Evolutionary conservation across 2,797 vertebrate species (phyloP).

Genomic region (Scleropages formosus): DNA sequence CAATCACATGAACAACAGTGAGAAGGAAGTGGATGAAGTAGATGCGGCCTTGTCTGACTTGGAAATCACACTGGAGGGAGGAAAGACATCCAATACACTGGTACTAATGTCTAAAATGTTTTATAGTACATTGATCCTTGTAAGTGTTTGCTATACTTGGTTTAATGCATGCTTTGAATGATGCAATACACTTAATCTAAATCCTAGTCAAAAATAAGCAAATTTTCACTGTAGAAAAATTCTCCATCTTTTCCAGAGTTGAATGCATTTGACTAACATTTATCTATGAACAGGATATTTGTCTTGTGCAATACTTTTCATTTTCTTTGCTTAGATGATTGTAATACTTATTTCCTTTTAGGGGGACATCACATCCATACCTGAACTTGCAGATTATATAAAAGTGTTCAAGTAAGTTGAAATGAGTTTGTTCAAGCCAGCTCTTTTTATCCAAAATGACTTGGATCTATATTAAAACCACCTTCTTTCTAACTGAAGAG

Average conservation of each 20-base stretch:
- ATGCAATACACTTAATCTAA: too few species aligned
- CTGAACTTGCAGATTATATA: constrained; percentile 95
- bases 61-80: constrained; percentile 96
- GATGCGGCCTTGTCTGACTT: constrained; percentile 94
- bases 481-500: too few species aligned
- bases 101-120: constrained; percentile 56
- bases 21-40: constrained; percentile 98
- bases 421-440: neutral
- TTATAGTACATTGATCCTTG: neutral
- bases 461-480: too few species aligned
- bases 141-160: too few species aligned
- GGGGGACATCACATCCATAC: constrained; percentile 99
- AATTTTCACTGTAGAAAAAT: too few species aligned
- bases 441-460: neutral
- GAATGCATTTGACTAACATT: neutral
- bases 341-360: constrained; percentile 51
- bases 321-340: neutral
- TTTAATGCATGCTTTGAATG: too few species aligned
- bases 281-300: neutral
- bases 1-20: constrained; percentile 98
- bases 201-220: too few species aligned
- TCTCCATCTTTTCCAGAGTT: neutral
- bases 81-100: constrained; percentile 93
- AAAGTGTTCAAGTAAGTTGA: constrained; percentile 98
- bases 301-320: neutral